Conservation (phyloP, 2,113 vertebrate species). For the Dermatemys mawii region DNA sequence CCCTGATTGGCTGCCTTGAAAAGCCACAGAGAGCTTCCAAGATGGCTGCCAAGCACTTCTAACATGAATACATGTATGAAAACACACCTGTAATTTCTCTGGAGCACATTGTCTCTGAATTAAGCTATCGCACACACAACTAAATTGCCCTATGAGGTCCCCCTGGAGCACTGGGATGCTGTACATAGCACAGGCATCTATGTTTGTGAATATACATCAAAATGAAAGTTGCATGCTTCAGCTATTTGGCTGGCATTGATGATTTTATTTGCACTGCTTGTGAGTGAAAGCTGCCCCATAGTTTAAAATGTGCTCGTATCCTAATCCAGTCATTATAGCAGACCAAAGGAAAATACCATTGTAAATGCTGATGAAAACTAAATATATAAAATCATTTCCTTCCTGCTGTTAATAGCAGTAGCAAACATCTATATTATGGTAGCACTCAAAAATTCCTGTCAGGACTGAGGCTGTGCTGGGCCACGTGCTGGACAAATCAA, state of each 20-base stretch:
- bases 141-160: not conserved
- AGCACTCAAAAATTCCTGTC: not conserved
- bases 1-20: slow-evolving; percentile 30
- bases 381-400: not conserved
- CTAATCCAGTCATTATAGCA: not conserved
- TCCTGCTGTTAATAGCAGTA: not conserved
- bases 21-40: slow-evolving; percentile 17
- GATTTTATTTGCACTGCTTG: not conserved
- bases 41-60: slow-evolving; percentile 7
- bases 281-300: not conserved
- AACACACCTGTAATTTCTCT: not conserved
- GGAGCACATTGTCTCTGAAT: not conserved
- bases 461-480: not conserved
- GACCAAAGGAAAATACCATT: not conserved
- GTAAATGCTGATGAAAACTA: not conserved
- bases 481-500: not conserved
- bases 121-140: rapidly evolving
- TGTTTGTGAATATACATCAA: not conserved
- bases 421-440: not conserved
- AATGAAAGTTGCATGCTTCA: not conserved
- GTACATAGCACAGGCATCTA: slow-evolving; percentile 1
- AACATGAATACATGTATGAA: slow-evolving; percentile 4
- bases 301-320: not conserved
- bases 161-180: not conserved
- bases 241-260: not conserved